Evolutionary conservation across 2,113 vertebrate genomes (phyloP).

Genomic region (Cromileptes altivelis): DNA sequence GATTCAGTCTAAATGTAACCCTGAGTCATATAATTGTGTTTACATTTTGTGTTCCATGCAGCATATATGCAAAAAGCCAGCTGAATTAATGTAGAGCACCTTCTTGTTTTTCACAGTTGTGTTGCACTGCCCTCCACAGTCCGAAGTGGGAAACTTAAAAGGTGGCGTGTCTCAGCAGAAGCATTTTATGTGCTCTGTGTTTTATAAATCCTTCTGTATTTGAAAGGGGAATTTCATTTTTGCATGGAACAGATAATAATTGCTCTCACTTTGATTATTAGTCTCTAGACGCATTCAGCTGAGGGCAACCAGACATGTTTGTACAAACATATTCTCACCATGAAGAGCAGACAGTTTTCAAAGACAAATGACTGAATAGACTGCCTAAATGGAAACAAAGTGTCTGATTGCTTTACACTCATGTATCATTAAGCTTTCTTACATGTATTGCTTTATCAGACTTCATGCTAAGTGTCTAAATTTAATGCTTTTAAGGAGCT

Average conservation of each 20-base stretch:
- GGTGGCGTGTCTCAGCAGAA: background rate
- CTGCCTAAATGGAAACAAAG: background rate
- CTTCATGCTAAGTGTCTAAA: too few species aligned
- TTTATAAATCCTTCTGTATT: background rate
- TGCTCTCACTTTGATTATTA: background rate
- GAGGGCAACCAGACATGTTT: background rate
- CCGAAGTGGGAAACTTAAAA: conserved; percentile 3
- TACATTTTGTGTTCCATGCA: conserved; percentile 19
- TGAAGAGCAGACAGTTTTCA: background rate
- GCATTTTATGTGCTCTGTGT: background rate
- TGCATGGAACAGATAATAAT: conserved; percentile 3
- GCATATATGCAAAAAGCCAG: conserved; percentile 15
- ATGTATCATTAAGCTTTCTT: background rate
- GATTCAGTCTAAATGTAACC: background rate
- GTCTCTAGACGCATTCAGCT: background rate
- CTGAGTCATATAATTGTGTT: conserved; percentile 14
- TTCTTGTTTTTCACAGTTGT: conserved; percentile 1
- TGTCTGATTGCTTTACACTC: background rate
- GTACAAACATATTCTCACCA: background rate
- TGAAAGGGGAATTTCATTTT: background rate
- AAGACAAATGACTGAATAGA: background rate
- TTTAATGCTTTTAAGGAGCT: too few species aligned
- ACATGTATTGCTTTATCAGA: background rate
- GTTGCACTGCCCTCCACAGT: conserved; percentile 72
- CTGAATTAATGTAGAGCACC: background rate